Evolutionary conservation across 2,113 vertebrate genomes (phyloP).

Genomic region (Hipposideros armiger): DNA sequence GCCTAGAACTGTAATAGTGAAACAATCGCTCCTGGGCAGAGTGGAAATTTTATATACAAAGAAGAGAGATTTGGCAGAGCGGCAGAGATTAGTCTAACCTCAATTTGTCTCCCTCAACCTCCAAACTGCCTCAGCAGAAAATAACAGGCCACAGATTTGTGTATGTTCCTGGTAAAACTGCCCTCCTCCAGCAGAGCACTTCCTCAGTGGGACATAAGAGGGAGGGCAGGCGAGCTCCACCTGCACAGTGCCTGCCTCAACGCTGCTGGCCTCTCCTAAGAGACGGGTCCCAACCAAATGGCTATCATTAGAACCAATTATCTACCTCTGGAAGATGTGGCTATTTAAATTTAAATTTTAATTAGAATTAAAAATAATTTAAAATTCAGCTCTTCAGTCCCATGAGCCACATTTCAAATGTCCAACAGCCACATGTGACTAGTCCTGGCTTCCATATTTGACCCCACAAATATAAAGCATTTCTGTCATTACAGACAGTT

Average conservation of each 20-base stretch:
- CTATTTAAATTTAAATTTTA: constrained; percentile 53
- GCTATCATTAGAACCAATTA: constrained; percentile 23
- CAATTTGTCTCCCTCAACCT: constrained; percentile 18
- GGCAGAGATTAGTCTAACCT: not conserved
- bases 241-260: not conserved
- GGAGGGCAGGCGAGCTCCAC: not conserved
- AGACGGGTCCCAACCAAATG: not conserved
- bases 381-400: constrained; percentile 37
- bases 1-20: not conserved
- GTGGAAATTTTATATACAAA: constrained; percentile 5
- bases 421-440: not conserved
- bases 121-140: constrained; percentile 56
- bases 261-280: not conserved
- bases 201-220: not conserved
- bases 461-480: not conserved
- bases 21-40: not conserved
- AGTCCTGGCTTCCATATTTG: not conserved
- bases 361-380: constrained; percentile 47
- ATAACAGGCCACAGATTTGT: not conserved
- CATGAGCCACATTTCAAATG: constrained; percentile 28
- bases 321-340: not conserved
- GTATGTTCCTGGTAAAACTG: not conserved
- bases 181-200: not conserved
- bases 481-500: not conserved
- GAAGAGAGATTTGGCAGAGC: constrained; percentile 3